These are phyloP conservation scores for Brachyistius frenatus DNA, from an alignment of 2,113 vertebrate genomes.

Conservation along the genomic window DNA sequence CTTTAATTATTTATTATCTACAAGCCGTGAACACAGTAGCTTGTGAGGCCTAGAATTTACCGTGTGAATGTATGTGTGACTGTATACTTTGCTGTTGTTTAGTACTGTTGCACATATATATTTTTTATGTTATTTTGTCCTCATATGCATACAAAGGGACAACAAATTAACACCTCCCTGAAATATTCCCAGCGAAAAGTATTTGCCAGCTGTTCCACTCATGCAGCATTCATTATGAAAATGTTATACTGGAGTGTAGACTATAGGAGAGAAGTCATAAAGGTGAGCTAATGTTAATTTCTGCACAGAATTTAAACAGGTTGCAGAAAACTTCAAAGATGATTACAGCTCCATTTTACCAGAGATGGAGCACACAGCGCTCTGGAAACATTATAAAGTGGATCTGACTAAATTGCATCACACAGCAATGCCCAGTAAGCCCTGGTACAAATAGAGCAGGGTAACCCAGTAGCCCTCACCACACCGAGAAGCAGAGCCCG, in stretches of 20 bases:
- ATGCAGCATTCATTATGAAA: neutral
- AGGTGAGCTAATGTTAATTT: neutral
- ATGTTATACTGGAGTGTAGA: neutral
- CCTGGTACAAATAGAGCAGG: slow-evolving; percentile 37
- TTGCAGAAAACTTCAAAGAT: slow-evolving; percentile 14
- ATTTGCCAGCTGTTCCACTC: neutral
- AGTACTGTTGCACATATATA: neutral
- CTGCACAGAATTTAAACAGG: slow-evolving; percentile 1
- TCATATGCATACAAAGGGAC: neutral
- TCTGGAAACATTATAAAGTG: slow-evolving; percentile 19
- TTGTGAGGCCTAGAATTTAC: neutral
- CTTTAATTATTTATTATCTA: slow-evolving; percentile 13
- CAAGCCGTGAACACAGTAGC: neutral
- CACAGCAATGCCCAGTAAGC: slow-evolving; percentile 7
- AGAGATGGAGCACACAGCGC: neutral
- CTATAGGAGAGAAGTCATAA: neutral
- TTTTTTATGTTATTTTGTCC: neutral
- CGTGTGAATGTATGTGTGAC: neutral
- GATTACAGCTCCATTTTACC: slow-evolving; percentile 2
- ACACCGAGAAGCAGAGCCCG: slow-evolving; percentile 22
- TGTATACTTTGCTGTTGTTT: neutral
- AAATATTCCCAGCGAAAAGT: neutral
- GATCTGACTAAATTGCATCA: slow-evolving; percentile 45
- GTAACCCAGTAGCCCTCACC: slow-evolving; percentile 41
- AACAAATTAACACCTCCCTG: neutral